Evolutionary conservation across 2,113 vertebrate species (phyloP), one percentile per base, ranked within the genome.

Genomic region (Paraplagusia blochii): DNA sequence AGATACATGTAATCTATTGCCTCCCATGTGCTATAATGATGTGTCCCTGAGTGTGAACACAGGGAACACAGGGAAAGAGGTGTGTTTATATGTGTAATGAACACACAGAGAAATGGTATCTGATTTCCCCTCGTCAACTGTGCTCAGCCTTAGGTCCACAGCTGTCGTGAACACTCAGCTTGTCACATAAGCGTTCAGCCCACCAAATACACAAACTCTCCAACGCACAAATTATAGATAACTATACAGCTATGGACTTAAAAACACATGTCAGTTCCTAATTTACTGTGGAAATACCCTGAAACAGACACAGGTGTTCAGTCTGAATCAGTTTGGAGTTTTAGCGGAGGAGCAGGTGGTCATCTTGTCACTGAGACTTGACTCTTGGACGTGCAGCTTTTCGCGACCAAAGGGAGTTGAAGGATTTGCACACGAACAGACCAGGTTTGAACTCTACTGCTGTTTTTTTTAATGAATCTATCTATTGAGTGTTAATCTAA

Each of bases 91-190:
- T 51, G 38, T 61, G 54, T 63, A 44, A 68, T 56, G 43, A 60
- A 66, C 69, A 67, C 44, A 58, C 58, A 71, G 61, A 29, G 58
- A 73, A 60, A 55, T 43, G 11, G 76, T 73, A 66, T 90, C 87
- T 81, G 67, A 85, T 90, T 88, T 84, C 85, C 43, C 75, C 50
- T 65, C 73, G 63, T 84, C 83, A 80, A 85, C 60, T 10, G 61
- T 45, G 69, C 39, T 65, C 57, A 53, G 66, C 57, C 61, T 56
- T 53, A 81, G 66, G 69, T 74, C 70, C 70, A 63, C 89, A 90
- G 87, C 88, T 90, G 89, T 89, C 70, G 52, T 64, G 56, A 82
- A 75, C 77, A 66, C 69, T 90, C 89, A 87, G 39, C 51, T 66
- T 77, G 72, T 82, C 80, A 69, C 70, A 72, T 60, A 62, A 54